Evolutionary conservation across 2,888 invertebrate species (phyloP), one percentile per base, ranked within the genome.

Genomic region (Rhamphomyia laevipes): DNA sequence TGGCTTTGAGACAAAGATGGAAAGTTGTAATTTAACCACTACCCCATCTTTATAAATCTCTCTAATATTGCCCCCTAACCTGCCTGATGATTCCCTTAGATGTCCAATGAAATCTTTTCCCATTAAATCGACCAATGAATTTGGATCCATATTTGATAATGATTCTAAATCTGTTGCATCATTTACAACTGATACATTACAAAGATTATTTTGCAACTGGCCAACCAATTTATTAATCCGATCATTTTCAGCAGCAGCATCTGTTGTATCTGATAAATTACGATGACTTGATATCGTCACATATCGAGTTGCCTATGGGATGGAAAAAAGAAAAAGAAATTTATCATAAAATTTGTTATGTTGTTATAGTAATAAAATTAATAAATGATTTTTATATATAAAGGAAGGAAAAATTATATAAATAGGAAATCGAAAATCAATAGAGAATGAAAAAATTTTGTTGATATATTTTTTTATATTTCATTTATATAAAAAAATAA

Each of bases 61-160:
- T 18, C n/a, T n/a, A n/a, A n/a, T 42, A 21, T 42, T 18, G 12
- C 55, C 56, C 54, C 55, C 59, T 61, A 72, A 84, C 78, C 84
- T 77, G 63, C 87, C 86, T 59, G 88, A 85, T 30, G 85, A 87
- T 73, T 89, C 88, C 68, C 89, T 67, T 11, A 69, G 59, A 52
- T 68, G 68, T 31, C 68, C 68, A 64, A 69, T 68, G 64, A 89
- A 89, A 58, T 80, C 80, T 65, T 82, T 81, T 57, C 80, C 83
- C 30, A 85, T 82, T 61, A 90, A 84, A 63, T 90, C 89, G 50
- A 84, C 84, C 60, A 90, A 74, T 55, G 86, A 87, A 56, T 90
- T 88, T 9, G 89, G 89, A 71, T 90, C 89, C 89, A 90, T 90
- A 64, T 90, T 88, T 52, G 88, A 86, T 41, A 90, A 73, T 18